Evolutionary conservation across 2,888 invertebrate genomes (phyloP), one percentile per base, ranked within the genome.

Genomic region (Cephus runcator): DNA sequence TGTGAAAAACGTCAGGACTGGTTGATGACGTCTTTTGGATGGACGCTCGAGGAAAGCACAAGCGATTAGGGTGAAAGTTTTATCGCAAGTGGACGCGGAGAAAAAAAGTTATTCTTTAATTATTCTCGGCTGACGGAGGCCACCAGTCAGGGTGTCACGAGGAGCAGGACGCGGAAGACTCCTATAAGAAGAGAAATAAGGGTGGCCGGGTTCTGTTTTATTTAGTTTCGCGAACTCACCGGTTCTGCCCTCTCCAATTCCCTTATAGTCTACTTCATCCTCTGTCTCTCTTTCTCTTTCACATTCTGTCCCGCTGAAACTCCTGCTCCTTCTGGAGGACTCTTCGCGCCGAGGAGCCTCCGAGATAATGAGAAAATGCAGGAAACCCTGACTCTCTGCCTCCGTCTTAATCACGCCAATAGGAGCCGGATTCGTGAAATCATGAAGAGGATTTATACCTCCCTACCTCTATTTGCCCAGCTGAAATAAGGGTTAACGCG

Each of bases 331-430:
- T 2, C 75, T 74, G 56, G n/a, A 69, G 74, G 71, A 36, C 71
- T 76, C 69, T 80, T 69, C 23, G 23, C 40, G 73, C 68, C 31
- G 3, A 69, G 12, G 71, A 69, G 71, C 71, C 71, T 34, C 80
- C 76, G 68, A 77, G 85, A 85, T 87, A 87, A 87, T 87, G 87
- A 87, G 87, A 87, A 87, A 87, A 87, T 85, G 82, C 84, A 85
- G 84, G 84, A 86, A 85, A 83, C 82, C 82, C 84, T 75, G 71
- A 35, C 75, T 69, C 77, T 35, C 73, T 3, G 76, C 71, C 56
- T 77, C 75, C 75, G 77, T 79, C 83, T 86, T 85, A 86, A 86
- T 87, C 85, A 85, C 81, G 79, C 81, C 81, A 81, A 84, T 84
- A 81, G 81, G 80, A 79, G 79, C 76, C 77, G 79, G 80, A 84